These are phyloP conservation scores for Hypomecis atomaria DNA, from an alignment of 2,888 invertebrate species.

Conservation along the genomic window DNA sequence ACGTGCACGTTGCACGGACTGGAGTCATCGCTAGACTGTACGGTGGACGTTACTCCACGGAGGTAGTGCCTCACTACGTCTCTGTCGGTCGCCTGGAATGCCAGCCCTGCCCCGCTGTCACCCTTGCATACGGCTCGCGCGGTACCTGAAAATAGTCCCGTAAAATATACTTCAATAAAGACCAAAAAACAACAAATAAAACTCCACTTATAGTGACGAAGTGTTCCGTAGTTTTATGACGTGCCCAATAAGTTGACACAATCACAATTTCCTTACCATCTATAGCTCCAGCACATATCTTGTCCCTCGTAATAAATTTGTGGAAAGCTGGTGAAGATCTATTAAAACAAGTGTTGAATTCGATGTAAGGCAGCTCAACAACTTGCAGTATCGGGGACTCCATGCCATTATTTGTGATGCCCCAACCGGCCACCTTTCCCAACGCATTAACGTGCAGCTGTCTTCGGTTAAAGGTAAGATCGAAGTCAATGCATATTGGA, in stretches of 20 bases:
- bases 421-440: constrained; percentile 6
- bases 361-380: background rate
- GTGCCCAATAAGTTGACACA: too few species aligned
- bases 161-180: too few species aligned
- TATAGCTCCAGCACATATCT: constrained; percentile 2
- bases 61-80: constrained; percentile 1
- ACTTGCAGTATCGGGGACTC: background rate
- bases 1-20: background rate
- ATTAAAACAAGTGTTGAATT: background rate
- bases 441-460: background rate
- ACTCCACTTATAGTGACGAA: too few species aligned
- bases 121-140: constrained; percentile 4
- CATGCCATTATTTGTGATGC: background rate
- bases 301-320: background rate
- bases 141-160: background rate
- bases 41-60: background rate
- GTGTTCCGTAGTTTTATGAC: too few species aligned
- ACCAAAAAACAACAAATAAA: too few species aligned
- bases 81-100: background rate
- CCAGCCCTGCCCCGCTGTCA: constrained; percentile 2
- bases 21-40: background rate
- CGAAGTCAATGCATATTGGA: background rate
- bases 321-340: background rate
- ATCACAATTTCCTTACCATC: background rate
- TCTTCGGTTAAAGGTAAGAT: background rate